Conservation (phyloP, 2,113 vertebrate genomes). For the Herpetotheres cachinnans region DNA sequence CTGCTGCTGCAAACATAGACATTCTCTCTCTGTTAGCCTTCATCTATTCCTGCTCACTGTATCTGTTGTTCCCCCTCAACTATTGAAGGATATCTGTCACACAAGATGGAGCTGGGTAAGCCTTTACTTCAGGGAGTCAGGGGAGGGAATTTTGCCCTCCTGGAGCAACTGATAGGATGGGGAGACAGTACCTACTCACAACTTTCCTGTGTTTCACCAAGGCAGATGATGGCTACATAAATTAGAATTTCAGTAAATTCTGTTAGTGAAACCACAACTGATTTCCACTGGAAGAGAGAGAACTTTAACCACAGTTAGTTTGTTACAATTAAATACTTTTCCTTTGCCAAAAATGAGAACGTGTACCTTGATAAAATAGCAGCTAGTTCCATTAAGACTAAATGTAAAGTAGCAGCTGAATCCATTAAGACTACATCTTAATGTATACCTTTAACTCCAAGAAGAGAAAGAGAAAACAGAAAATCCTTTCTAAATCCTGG, state of each 20-base stretch:
- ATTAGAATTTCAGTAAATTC: neutral
- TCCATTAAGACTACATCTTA: neutral
- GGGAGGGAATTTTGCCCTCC: neutral
- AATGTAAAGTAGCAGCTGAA: neutral
- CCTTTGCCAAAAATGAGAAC: neutral
- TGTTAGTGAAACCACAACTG: neutral
- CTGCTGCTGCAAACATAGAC: neutral
- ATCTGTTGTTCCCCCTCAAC: neutral
- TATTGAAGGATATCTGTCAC: neutral
- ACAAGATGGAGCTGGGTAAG: neutral
- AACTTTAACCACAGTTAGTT: neutral
- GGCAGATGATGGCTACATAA: neutral
- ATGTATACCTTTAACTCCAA: neutral
- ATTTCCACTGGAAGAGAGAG: neutral
- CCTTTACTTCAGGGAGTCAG: neutral
- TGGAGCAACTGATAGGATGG: neutral
- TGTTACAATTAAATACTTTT: neutral
- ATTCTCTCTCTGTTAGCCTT: neutral
- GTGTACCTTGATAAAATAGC: neutral
- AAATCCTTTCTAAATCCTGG: neutral
- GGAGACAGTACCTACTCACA: neutral
- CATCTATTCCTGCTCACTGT: neutral
- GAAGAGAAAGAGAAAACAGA: neutral
- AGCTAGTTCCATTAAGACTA: neutral
- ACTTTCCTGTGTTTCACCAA: neutral